Conservation (phyloP, 2,113 vertebrate species). For the Sebastes schlegelii region DNA sequence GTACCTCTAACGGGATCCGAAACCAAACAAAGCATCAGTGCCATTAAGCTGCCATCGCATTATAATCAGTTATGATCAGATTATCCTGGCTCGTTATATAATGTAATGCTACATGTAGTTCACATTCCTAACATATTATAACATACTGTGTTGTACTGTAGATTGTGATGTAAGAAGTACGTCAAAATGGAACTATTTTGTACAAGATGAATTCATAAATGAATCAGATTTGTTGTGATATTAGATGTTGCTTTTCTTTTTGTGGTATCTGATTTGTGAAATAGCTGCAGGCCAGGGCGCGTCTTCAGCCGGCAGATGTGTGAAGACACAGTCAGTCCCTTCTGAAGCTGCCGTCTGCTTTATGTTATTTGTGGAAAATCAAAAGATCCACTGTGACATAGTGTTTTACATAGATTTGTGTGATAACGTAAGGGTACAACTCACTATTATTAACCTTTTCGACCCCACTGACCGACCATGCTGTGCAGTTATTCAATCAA, state of each 20-base stretch:
- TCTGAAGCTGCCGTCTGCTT: neutral
- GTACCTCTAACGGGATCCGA: slow-evolving; percentile 76
- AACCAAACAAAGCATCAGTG: slow-evolving; percentile 14
- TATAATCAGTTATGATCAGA: neutral
- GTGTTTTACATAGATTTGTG: too few species aligned
- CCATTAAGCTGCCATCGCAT: slow-evolving; percentile 5
- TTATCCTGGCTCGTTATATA: neutral
- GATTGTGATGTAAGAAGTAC: neutral
- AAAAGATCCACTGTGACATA: too few species aligned
- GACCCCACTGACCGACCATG: too few species aligned
- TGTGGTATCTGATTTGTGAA: slow-evolving; percentile 4
- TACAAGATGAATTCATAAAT: slow-evolving; percentile 31
- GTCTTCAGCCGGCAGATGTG: neutral
- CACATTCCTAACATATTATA: neutral
- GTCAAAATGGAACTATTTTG: slow-evolving; percentile 15
- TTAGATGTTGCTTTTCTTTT: neutral
- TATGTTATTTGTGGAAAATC: neutral
- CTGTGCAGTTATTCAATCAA: too few species aligned
- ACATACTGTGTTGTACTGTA: neutral
- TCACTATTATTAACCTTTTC: too few species aligned
- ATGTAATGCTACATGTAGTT: neutral
- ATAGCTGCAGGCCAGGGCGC: neutral
- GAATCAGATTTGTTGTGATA: neutral
- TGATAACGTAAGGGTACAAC: too few species aligned
- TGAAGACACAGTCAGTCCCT: neutral